These are phyloP conservation scores for Hybos culiciformis DNA, from an alignment of 2,888 invertebrate genomes.

Conservation along the genomic window DNA sequence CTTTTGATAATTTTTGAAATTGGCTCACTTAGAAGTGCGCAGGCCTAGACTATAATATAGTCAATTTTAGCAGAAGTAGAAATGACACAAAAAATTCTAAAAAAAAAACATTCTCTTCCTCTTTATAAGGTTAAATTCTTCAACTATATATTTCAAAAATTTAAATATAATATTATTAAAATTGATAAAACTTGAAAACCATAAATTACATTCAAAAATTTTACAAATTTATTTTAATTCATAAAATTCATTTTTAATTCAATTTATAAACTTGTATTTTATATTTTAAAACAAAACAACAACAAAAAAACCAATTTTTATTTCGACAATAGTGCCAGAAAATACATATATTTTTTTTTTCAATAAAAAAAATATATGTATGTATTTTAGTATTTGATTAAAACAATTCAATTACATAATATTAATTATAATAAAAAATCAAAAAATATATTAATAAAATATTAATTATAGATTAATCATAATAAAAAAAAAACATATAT, in stretches of 20 bases:
- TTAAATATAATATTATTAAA: too few species aligned
- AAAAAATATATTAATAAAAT: conserved; percentile 5
- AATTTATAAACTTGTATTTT: conserved; percentile 4
- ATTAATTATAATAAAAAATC: conserved; percentile 10
- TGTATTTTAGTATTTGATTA: conserved; percentile 1
- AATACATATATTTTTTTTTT: conserved; percentile 9
- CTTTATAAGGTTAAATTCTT: too few species aligned
- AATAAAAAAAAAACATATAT: conserved; percentile 11
- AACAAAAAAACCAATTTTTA: conserved; percentile 18
- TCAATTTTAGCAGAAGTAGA: too few species aligned
- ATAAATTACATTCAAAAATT: too few species aligned
- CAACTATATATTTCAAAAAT: too few species aligned
- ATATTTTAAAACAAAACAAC: conserved; percentile 11
- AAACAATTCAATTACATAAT: conserved; percentile 8
- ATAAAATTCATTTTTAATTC: background rate
- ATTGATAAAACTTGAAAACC: too few species aligned
- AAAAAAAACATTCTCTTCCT: too few species aligned
- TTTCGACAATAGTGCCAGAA: conserved; percentile 37
- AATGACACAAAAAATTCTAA: too few species aligned
- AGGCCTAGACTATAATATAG: too few species aligned
- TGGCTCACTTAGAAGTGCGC: too few species aligned
- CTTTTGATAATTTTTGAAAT: too few species aligned
- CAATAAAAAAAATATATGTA: background rate
- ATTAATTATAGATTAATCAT: conserved; percentile 7
- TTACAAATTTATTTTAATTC: too few species aligned